Percentiles rank a stretch among this genome's conserved stretches.
Evolutionary conservation across 2,888 invertebrate species (phyloP).

Genomic region (Ypsolopha scabrella): DNA sequence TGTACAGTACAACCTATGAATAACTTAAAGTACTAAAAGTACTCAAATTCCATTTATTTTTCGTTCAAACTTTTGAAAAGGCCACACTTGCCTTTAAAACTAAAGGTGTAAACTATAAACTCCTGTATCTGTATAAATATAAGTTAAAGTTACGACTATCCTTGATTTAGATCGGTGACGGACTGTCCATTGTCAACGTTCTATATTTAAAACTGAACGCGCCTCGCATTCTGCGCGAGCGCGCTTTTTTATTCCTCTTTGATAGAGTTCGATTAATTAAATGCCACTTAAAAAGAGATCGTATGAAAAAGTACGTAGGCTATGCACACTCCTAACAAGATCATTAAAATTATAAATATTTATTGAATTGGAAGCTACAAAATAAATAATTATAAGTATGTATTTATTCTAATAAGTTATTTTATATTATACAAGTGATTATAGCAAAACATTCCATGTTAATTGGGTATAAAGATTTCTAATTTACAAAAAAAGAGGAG

Average conservation of each 20-base stretch:
- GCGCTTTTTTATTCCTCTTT: constrained; percentile 18
- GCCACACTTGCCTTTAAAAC: too few relatives aligned
- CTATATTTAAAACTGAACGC: constrained; percentile 55
- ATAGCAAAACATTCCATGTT: background rate
- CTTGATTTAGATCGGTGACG: constrained; percentile 46
- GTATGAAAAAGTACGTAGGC: background rate
- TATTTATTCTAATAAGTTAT: too few relatives aligned
- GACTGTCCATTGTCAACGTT: constrained; percentile 52
- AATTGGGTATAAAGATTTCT: background rate
- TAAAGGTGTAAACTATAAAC: too few relatives aligned
- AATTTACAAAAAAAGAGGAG: background rate
- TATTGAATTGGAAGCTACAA: too few relatives aligned
- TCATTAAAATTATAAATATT: too few relatives aligned
- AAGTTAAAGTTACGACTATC: constrained; percentile 22
- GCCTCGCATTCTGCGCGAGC: constrained; percentile 37
- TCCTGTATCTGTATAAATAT: constrained; percentile 2
- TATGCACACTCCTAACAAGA: background rate
- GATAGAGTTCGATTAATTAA: constrained; percentile 37
- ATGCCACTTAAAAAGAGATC: constrained; percentile 24
- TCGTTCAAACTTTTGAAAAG: too few relatives aligned
- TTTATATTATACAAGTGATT: too few relatives aligned
- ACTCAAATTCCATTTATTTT: too few relatives aligned
- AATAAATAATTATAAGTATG: too few relatives aligned
- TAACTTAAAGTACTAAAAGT: too few relatives aligned
- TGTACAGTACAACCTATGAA: too few relatives aligned